Percentiles rank a stretch among this genome's conserved stretches.
Conservation (phyloP, 2,797 vertebrate species). For the Bothrops alternatus region DNA sequence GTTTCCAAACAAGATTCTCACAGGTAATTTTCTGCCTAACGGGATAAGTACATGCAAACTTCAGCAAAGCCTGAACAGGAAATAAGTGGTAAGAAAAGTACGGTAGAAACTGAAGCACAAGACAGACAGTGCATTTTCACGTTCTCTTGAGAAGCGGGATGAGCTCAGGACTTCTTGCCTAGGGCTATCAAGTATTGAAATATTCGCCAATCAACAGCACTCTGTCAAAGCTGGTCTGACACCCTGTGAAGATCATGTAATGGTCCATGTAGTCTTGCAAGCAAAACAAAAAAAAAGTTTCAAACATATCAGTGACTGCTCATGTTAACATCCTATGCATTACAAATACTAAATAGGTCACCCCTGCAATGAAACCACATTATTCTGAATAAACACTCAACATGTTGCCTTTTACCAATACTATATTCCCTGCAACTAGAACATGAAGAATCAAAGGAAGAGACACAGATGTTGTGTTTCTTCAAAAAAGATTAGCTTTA, state of each 20-base stretch:
- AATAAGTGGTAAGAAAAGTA: conserved; percentile 17
- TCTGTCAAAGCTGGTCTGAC: conserved; percentile 1
- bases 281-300: not conserved
- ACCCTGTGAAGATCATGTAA: not conserved
- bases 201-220: not conserved
- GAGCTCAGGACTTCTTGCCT: not conserved
- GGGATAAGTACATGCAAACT: not conserved
- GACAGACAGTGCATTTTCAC: not conserved
- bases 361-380: not conserved
- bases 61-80: not conserved
- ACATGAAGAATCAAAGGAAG: not conserved
- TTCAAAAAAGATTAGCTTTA: not conserved
- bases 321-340: not conserved
- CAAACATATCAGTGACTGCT: not conserved
- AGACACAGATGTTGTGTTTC: not conserved
- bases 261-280: not conserved
- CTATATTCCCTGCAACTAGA: not conserved
- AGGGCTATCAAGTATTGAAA: not conserved
- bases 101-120: not conserved
- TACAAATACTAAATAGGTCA: not conserved
- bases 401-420: not conserved
- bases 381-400: not conserved
- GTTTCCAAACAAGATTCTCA: conserved; percentile 17
- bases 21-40: conserved; percentile 19
- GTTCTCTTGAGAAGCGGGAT: not conserved